Percentiles rank a stretch among this genome's conserved stretches.
Evolutionary conservation across 2,113 vertebrate genomes (phyloP).

Genomic region (Thamnaconus septentrionalis): DNA sequence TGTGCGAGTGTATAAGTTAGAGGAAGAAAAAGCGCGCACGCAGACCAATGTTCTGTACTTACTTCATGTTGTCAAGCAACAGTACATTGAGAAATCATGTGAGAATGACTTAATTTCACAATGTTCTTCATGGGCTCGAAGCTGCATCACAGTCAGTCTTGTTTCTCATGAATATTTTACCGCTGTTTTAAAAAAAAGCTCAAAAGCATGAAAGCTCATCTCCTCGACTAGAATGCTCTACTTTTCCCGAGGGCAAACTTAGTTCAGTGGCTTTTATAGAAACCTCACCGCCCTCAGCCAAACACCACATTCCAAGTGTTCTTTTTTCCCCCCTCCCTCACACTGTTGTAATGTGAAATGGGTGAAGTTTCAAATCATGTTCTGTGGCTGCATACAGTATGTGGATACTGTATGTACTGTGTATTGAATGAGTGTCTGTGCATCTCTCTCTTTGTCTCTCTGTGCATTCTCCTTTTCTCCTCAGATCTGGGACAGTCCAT

Average conservation of each 20-base stretch:
- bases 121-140: slow-evolving; percentile 45
- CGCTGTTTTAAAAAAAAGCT: slow-evolving; percentile 52
- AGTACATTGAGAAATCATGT: slow-evolving; percentile 18
- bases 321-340: background rate
- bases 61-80: too few species aligned
- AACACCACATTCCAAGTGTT: slow-evolving; percentile 27
- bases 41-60: too few species aligned
- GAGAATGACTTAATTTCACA: slow-evolving; percentile 28
- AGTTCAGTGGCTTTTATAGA: slow-evolving; percentile 51
- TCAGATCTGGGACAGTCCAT: slow-evolving; percentile 99
- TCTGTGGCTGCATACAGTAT: slow-evolving; percentile 63
- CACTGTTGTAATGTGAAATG: slow-evolving; percentile 30
- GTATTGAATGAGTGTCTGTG: slow-evolving; percentile 72
- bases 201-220: slow-evolving; percentile 63
- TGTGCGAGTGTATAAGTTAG: slow-evolving; percentile 44
- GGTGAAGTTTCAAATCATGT: slow-evolving; percentile 16
- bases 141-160: slow-evolving; percentile 58
- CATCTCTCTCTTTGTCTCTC: slow-evolving; percentile 75
- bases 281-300: slow-evolving; percentile 37
- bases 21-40: slow-evolving; percentile 19
- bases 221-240: slow-evolving; percentile 47
- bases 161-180: slow-evolving; percentile 69
- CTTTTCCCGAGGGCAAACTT: slow-evolving; percentile 41
- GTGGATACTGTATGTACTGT: slow-evolving; percentile 58
- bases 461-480: slow-evolving; percentile 60